phyloP scores from a whole-genome alignment of 1,140 invertebrate species.

The Bombus polaris region DNA sequence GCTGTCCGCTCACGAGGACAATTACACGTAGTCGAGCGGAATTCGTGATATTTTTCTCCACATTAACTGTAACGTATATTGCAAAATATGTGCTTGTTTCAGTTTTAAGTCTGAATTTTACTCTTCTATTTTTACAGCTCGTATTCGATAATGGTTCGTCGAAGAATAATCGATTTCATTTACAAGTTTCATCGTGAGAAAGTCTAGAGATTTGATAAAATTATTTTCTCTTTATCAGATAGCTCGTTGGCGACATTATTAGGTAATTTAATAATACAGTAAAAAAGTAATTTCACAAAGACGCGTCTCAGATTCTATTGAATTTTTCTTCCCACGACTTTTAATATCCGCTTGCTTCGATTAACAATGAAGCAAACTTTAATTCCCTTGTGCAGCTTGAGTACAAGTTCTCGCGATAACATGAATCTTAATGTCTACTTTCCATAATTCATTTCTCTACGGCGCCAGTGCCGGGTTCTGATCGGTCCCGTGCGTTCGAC shows the following conservation, averaged over 20 bases:
- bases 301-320: background rate
- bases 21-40: slow-evolving; percentile 2
- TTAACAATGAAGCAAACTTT: background rate
- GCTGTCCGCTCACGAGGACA: background rate
- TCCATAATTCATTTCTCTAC: slow-evolving; percentile 34
- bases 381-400: background rate
- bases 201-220: background rate
- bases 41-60: background rate
- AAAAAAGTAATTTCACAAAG: background rate
- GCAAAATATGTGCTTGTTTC: background rate
- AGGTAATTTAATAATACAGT: too few species aligned
- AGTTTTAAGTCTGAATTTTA: too few species aligned
- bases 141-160: background rate
- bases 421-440: slow-evolving; percentile 35
- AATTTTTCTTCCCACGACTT: background rate
- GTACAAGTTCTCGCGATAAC: slow-evolving; percentile 11
- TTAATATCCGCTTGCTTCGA: background rate
- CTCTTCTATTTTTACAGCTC: background rate
- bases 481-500: background rate
- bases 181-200: too few species aligned
- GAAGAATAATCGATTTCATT: background rate
- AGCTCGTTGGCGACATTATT: too few species aligned
- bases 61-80: background rate
- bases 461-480: background rate
- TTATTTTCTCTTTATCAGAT: background rate